Base-by-base conservation (phyloP, 1,140 invertebrate species). In the Lasaia peninsularis region DNA sequence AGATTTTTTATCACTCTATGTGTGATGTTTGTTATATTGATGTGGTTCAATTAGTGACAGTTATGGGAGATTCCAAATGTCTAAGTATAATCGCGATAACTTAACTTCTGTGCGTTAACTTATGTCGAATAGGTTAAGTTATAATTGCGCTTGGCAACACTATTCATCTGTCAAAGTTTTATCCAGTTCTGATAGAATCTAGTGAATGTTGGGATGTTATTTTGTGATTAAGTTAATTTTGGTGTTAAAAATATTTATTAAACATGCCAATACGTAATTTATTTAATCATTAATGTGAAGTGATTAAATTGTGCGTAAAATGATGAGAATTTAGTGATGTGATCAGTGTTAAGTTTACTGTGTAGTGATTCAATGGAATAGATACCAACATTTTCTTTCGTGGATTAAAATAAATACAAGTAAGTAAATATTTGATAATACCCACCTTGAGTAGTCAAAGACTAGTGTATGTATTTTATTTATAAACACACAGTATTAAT, bases 341-440 rank as follows among this genome's bases (percentile, higher is more conserved):
- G 44, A 21, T 21, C 11, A 11, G 40, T 48, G 40, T 5, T 48
- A 48, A 20, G 40, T 48, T 16, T 48, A 48, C 40, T 48, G 40
- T 48, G 40, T 48, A 21, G 40, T 48, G 40, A 48, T 48, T 48
- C 40, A 48, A 48, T 48, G 18, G 40, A 48, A 48, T 48, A 48
- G 40, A 21, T 21, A 48, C 37, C 24, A 28, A 28, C 24, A 63
- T 34, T 59, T 34, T 62, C 63, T 63, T 73, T 72, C 71, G 73
- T 73, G 80, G 76, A 80, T 76, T 77, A 78, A 75, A 78, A 78
- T 80, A 84, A 78, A 69, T 73, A 64, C 69, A 78, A 71, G 83
- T 86, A 76, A 86, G 83, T 86, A 84, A 83, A 84, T 81, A 28
- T 28, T 28, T 28, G 24, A 6, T 2, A 28, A 28, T 28, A 28